A percentile compares a stretch with the other conserved stretches of the same genome.
phyloP scores from a whole-genome alignment of 2,888 invertebrate genomes.

The Hemaris fuciformis region DNA sequence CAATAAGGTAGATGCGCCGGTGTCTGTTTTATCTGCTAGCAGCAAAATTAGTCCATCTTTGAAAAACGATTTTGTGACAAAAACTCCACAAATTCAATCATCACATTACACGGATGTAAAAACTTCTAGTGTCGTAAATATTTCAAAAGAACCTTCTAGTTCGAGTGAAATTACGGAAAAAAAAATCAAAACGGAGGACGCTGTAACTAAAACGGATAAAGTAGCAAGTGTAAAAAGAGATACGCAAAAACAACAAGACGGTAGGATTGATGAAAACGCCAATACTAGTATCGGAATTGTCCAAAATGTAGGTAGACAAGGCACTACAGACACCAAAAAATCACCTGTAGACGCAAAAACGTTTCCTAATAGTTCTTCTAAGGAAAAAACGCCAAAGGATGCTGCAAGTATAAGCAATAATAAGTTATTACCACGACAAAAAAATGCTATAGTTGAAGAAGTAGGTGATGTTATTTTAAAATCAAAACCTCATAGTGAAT shows the following conservation, averaged over 20 bases:
- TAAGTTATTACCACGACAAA: slow-evolving; percentile 53
- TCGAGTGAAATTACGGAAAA: neutral
- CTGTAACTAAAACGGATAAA: neutral
- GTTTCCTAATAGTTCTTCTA: slow-evolving; percentile 15
- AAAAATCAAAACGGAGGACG: neutral
- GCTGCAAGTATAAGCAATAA: slow-evolving; percentile 20
- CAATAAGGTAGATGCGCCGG: neutral
- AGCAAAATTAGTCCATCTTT: neutral
- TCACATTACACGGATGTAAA: neutral
- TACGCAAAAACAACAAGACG: neutral
- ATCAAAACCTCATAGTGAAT: slow-evolving; percentile 12
- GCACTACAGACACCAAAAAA: neutral
- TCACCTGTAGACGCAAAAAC: slow-evolving; percentile 6
- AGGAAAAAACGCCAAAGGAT: slow-evolving; percentile 24
- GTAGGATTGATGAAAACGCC: neutral
- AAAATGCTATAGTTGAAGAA: slow-evolving; percentile 37
- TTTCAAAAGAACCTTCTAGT: neutral
- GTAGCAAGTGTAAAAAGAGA: neutral
- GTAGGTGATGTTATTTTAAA: slow-evolving; percentile 21
- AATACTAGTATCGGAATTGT: neutral
- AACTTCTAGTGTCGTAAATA: neutral
- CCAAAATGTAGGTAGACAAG: neutral
- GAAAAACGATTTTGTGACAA: neutral
- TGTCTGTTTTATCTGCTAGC: neutral
- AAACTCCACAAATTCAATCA: neutral